Percentiles rank a stretch among this genome's conserved stretches.
These are phyloP conservation scores for Agonopterix arenella DNA, from an alignment of 2,888 invertebrate genomes.

Conservation along the genomic window DNA sequence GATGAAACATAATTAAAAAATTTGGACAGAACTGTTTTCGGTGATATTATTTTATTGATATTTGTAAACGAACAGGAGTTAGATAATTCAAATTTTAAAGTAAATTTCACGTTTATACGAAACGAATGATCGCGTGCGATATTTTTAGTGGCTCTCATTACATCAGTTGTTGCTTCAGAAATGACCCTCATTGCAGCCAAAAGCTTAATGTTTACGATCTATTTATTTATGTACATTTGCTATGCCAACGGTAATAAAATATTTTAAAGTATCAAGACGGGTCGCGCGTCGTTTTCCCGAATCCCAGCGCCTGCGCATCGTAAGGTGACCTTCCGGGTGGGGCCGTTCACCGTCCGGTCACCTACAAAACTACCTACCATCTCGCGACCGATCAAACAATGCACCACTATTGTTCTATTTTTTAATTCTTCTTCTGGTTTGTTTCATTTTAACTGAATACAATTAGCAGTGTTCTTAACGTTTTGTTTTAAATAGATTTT, in stretches of 20 bases:
- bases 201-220: not conserved
- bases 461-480: no score
- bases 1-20: no score
- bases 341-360: slow-evolving; percentile 42
- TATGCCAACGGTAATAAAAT: not conserved
- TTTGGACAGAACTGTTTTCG: no score
- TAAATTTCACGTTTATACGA: no score
- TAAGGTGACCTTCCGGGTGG: slow-evolving; percentile 68
- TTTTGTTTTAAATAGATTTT: no score
- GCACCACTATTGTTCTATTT: slow-evolving; percentile 26
- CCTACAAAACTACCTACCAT: slow-evolving; percentile 26
- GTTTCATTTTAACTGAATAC: no score
- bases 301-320: slow-evolving; percentile 27
- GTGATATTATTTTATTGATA: no score
- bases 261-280: slow-evolving; percentile 7
- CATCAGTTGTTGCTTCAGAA: not conserved
- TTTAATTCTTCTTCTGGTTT: slow-evolving; percentile 9
- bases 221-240: not conserved
- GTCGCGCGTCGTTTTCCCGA: slow-evolving; percentile 25
- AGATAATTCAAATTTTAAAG: no score
- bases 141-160: not conserved
- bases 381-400: slow-evolving; percentile 10
- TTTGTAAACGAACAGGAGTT: no score
- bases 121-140: not conserved
- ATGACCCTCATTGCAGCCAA: not conserved